Percentiles rank a stretch among this genome's conserved stretches.
These are phyloP conservation scores for Coleophora flavipennella DNA, from an alignment of 2,888 invertebrate genomes.

Conservation along the genomic window DNA sequence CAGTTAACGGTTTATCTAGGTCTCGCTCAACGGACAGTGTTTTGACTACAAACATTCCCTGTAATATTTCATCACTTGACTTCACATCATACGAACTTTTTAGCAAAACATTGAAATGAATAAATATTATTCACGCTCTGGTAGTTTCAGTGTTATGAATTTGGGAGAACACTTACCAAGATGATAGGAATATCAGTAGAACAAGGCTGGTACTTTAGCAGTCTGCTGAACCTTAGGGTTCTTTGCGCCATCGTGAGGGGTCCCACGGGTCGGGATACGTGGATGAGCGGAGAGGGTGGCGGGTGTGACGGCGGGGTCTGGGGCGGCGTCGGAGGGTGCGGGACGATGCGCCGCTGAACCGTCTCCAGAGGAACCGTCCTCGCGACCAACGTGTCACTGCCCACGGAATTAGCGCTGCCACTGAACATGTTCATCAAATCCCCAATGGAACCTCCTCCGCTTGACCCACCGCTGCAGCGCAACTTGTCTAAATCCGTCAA, in stretches of 20 bases:
- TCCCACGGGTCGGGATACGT: slow-evolving; percentile 57
- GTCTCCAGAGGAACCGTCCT: slow-evolving; percentile 82
- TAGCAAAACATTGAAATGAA: too few relatives aligned
- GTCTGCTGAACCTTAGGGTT: slow-evolving; percentile 77
- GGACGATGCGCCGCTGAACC: slow-evolving; percentile 66
- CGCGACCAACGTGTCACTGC: slow-evolving; percentile 81
- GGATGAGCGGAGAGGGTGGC: slow-evolving; percentile 51
- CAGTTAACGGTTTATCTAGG: too few relatives aligned
- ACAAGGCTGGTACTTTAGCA: slow-evolving; percentile 77
- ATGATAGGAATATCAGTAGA: slow-evolving; percentile 60
- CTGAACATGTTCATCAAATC: slow-evolving; percentile 87
- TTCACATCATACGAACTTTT: too few relatives aligned
- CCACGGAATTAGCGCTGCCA: slow-evolving; percentile 79
- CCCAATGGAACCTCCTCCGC: slow-evolving; percentile 78
- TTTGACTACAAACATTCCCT: too few relatives aligned
- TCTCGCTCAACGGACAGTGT: too few relatives aligned
- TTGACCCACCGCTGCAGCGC: slow-evolving; percentile 55
- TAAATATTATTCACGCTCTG: too few relatives aligned
- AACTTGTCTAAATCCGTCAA: slow-evolving; percentile 82
- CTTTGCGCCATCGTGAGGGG: slow-evolving; percentile 79
- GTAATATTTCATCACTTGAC: too few relatives aligned
- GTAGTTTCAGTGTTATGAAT: too few relatives aligned
- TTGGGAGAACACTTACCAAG: slow-evolving; percentile 40
- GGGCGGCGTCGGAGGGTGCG: slow-evolving; percentile 60
- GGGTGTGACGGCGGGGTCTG: slow-evolving; percentile 60